A percentile compares a stretch with the other conserved stretches of the same genome.
Conservation (phyloP, 2,888 invertebrate genomes). For the Lepidocyrtinus sp. region DNA sequence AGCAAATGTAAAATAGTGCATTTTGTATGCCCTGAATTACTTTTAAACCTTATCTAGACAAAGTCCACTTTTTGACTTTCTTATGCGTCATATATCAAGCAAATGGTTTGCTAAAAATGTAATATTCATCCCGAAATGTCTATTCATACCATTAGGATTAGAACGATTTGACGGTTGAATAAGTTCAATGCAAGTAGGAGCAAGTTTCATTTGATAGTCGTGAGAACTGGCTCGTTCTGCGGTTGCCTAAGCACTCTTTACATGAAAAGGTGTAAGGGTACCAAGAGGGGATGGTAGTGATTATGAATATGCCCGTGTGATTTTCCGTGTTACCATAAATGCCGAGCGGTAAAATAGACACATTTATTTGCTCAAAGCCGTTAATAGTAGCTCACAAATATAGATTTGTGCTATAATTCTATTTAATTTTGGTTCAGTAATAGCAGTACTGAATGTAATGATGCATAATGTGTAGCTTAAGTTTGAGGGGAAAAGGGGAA, state of each 20-base stretch:
- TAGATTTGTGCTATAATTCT: slow-evolving; percentile 16
- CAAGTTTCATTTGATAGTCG: slow-evolving; percentile 12
- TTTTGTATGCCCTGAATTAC: too few relatives aligned
- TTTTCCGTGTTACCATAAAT: background rate
- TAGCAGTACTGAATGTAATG: slow-evolving; percentile 2
- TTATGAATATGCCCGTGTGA: background rate
- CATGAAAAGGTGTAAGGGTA: background rate
- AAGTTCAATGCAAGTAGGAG: background rate
- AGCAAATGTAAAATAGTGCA: too few relatives aligned
- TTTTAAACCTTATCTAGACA: too few relatives aligned
- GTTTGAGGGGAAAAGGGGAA: slow-evolving; percentile 1
- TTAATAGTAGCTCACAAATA: background rate
- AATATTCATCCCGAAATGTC: too few relatives aligned
- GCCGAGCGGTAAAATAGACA: background rate
- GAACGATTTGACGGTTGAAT: too few relatives aligned
- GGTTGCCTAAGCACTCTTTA: slow-evolving; percentile 9
- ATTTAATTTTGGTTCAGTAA: background rate
- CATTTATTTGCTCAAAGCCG: background rate
- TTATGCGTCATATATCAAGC: too few relatives aligned
- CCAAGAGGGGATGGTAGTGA: background rate
- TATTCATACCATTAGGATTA: too few relatives aligned
- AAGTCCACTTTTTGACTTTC: too few relatives aligned
- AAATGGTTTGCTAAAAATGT: too few relatives aligned
- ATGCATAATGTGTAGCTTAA: background rate
- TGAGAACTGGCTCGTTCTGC: slow-evolving; percentile 44